phyloP scores from a whole-genome alignment of 2,888 invertebrate species.

The Mantis religiosa region DNA sequence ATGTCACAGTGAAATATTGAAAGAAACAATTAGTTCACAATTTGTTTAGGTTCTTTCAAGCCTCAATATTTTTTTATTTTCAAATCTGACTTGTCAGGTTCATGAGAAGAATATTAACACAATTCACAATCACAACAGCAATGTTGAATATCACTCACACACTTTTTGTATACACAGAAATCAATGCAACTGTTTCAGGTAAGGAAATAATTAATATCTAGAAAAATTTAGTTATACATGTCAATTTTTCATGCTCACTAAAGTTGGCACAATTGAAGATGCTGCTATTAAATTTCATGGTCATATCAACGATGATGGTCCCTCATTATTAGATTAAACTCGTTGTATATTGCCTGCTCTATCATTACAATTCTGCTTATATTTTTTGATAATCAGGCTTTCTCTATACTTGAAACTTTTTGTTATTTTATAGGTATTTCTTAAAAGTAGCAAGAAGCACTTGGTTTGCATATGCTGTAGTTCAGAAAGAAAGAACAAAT shows the following conservation, averaged over 20 bases:
- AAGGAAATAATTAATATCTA: not conserved
- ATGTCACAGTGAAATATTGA: not conserved
- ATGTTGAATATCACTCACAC: not conserved
- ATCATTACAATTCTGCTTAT: not conserved
- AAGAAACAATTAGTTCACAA: not conserved
- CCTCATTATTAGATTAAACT: not conserved
- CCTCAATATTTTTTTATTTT: not conserved
- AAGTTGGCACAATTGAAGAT: constrained; percentile 15
- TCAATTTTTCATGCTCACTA: not conserved
- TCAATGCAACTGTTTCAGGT: not conserved
- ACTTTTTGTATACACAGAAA: not conserved
- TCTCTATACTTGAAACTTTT: not conserved
- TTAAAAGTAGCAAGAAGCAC: not conserved
- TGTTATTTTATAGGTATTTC: not conserved
- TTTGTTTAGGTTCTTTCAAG: not conserved
- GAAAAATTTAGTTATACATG: not conserved
- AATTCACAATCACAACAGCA: constrained; percentile 3
- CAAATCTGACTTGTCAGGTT: not conserved
- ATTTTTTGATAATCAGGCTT: not conserved
- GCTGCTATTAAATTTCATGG: not conserved
- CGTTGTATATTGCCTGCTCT: not conserved
- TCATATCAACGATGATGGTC: not conserved
- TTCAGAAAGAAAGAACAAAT: not conserved
- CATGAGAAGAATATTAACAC: constrained; percentile 1
- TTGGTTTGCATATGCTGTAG: not conserved